Evolutionary conservation across 1,140 invertebrate species (phyloP), one percentile per base, ranked within the genome.

Genomic region (Gryon sp.): DNA sequence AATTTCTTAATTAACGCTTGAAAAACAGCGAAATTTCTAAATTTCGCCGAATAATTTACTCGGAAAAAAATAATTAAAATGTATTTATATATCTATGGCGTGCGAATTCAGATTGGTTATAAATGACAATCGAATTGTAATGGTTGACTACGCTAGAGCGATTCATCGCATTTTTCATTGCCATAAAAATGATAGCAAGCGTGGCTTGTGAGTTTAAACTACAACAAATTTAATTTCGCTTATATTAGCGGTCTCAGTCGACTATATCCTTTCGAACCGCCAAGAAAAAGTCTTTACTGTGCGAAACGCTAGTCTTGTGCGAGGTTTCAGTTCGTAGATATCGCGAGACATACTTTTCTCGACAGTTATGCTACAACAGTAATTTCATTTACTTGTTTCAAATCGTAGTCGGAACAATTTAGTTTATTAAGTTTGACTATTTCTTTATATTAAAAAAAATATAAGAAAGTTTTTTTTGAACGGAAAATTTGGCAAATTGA

Each of bases 221-320:
- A 65, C 26, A 9, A 43, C 15, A n/a, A 57, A 70, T 53, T 50
- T 45, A 63, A 72, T 72, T 76, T 19, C 20, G 38, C 59, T 45
- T 48, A 34, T 59, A 46, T 69, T 63, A 59, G 43, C 50, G 38
- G 24, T 28, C 4, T 26, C 8, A 36, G 18, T 4, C 19, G 20
- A 60, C 34, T 43, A 52, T 28, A 45, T 65, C 40, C 63, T 76
- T 63, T 75, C 72, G 5, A 57, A 62, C 19, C 48, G 36, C 24
- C 1, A 5, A 63, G 41, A 38, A 72, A 77, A 66, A 77, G 62
- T 66, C 55, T 55, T 52, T 28, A 12, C 32, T 24, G 32, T 16
- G 38, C 34, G 11, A 50, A 38, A 14, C 14, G 53, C 26, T 53
- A 77, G 75, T 77, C 60, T 46, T 11, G 30, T 19, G 19, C 32